Evolutionary conservation across 1,140 invertebrate genomes (phyloP), one percentile per base, ranked within the genome.

Genomic region (Tetramorium alpestre): DNA sequence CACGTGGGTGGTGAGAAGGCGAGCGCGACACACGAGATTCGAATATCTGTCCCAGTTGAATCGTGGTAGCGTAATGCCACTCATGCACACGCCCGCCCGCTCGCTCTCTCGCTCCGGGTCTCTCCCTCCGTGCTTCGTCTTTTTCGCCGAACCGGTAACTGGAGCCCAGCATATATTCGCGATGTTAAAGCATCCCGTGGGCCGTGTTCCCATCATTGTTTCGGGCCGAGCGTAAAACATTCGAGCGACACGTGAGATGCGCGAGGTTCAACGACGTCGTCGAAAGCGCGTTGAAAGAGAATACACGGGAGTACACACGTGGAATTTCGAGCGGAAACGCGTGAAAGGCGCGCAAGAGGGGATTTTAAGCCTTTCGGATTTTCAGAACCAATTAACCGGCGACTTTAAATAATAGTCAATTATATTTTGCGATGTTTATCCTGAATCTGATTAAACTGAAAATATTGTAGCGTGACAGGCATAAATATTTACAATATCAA

Each of bases 191-290:
- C 25, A 60, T 47, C 13, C 18, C 56, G 77, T 64, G 72, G 64
- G 58, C 70, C 70, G 44, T 47, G 58, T 90, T 90, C 88, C 73
- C 88, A 87, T 58, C 85, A 90, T 90, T 90, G 89, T 90, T 54
- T 56, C 89, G 73, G 51, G 5, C 49, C 33, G 16, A 60, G 69
- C 44, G 76, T 89, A 87, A 90, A 89, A 38, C 58, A 87, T 67
- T 54, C 85, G 16, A 33, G 56, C 87, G 88, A 89, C 72, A 58
- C 16, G 73, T 22, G 16, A 54, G n/a, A 38, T 41, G 51, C 33
- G n/a, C 22, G 41, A 22, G 60, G 41, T 33, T 60, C 54, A 73
- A 87, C 78, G 72, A 47, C 49, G 73, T 18, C 69, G 69, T 60
- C 47, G 80, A 73, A 75, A 84, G 69, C 54, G 54, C 49, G n/a